Percentiles rank a stretch among this genome's conserved stretches.
Evolutionary conservation across 2,113 vertebrate genomes (phyloP).

Genomic region (Damaliscus lunatus): DNA sequence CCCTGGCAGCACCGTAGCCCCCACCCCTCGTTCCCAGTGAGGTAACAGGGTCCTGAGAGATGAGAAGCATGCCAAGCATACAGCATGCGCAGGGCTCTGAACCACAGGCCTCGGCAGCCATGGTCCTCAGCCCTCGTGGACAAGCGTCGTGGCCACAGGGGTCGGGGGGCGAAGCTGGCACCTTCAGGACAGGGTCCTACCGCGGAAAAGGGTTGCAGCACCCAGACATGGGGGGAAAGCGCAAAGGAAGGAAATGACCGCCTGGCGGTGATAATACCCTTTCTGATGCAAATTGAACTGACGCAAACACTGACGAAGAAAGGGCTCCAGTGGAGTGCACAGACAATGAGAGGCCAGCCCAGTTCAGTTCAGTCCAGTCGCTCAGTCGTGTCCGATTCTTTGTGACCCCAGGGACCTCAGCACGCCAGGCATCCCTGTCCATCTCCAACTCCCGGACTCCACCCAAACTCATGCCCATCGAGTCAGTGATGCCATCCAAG

Average conservation of each 20-base stretch:
- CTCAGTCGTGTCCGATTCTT: fast-evolving
- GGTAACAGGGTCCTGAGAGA: background rate
- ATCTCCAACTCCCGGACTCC: background rate
- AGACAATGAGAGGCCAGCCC: background rate
- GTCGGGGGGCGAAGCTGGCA: too few relatives aligned
- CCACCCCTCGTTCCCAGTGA: fast-evolving
- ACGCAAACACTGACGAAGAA: background rate
- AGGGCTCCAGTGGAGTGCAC: background rate
- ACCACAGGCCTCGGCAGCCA: background rate
- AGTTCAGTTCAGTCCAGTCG: background rate
- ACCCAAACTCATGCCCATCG: background rate
- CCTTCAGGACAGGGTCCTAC: fast-evolving
- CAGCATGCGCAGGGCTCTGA: background rate
- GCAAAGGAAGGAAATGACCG: background rate
- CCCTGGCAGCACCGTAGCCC: background rate
- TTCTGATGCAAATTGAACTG: background rate
- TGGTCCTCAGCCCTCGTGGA: background rate
- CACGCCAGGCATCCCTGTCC: background rate
- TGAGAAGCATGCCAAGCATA: background rate
- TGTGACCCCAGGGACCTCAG: fast-evolving
- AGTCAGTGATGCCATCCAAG: background rate
- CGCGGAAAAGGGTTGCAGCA: too few relatives aligned
- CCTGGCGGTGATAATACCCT: fast-evolving
- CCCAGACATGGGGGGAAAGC: background rate
- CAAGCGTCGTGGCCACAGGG: background rate